phyloP scores from a whole-genome alignment of 2,888 invertebrate species.

The Megalurothrips usitatus region DNA sequence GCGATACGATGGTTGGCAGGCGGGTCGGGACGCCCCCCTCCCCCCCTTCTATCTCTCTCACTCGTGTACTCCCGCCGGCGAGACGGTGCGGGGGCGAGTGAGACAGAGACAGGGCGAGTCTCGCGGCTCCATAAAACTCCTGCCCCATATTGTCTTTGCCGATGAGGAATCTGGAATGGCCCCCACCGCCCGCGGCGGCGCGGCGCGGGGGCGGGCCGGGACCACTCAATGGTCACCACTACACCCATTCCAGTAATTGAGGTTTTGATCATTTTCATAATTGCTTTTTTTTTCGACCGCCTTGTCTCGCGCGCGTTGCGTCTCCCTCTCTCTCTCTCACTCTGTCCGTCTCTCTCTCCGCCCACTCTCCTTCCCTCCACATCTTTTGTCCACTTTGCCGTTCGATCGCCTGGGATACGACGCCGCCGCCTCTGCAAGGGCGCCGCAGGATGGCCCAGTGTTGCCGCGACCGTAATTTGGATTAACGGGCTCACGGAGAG shows the following conservation, averaged over 20 bases:
- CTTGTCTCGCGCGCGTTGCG: neutral
- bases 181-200: neutral
- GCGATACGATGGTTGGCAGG: neutral
- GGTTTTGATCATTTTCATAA: constrained; percentile 23
- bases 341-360: neutral
- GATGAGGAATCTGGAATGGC: constrained; percentile 11
- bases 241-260: constrained; percentile 16
- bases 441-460: too few relatives aligned
- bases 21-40: too few relatives aligned
- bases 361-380: neutral
- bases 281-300: constrained; percentile 7
- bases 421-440: too few relatives aligned
- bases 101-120: neutral
- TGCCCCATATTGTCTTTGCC: constrained; percentile 22
- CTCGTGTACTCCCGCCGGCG: too few relatives aligned
- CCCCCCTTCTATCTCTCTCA: too few relatives aligned
- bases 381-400: neutral
- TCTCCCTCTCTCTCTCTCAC: too few relatives aligned
- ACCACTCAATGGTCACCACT: constrained; percentile 16
- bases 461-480: neutral
- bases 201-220: neutral
- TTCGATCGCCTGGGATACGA: too few relatives aligned
- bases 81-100: too few relatives aligned
- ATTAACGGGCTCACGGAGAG: neutral
- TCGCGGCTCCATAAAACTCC: constrained; percentile 16